Evolutionary conservation across 1,140 invertebrate species (phyloP), one percentile per base, ranked within the genome.

Genomic region (Dinoponera quadriceps): DNA sequence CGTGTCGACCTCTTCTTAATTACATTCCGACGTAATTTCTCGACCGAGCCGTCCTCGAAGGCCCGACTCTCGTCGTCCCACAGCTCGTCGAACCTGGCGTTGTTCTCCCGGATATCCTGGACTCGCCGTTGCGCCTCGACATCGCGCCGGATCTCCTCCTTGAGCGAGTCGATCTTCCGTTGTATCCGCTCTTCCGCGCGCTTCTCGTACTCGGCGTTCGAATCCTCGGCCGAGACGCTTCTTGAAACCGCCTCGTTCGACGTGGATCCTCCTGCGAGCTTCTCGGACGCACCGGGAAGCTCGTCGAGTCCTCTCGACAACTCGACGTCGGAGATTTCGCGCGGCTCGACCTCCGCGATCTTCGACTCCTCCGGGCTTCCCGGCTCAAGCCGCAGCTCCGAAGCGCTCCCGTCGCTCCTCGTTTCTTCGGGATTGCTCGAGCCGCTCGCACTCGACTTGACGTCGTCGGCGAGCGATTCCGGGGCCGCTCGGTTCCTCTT

Each of bases 101-200:
- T 92, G 29, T 91, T 92, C 16, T 82, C 74, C 55, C 85, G 82
- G 63, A 92, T 90, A 22, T 86, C 83, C 9, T 63, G 82, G 9
- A 89, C 68, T 9, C 62, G 84, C 9, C 75, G 33, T 0, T 85
- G 88, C 27, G 82, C 66, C 20, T 88, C 90, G 9, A 91, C 87
- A 72, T 92, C 87, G 0, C 86, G 83, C 55, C 86, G 86, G 4
- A 93, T 89, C 44, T 91, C 86, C 13, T 91, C 88, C 29, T 91
- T 92, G 16, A 93, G 88, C 9, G 83, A 83, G 14, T 91, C 87
- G 49, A 92, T 91, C 85, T 88, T 91, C 22, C 87, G 60, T 78
- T 88, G 83, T 20, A 92, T 91, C 27, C 87, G 62, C 1, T 89
- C 72, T 51, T 91, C 87, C 14, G 89, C 85, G 3, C 83, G 77